Conservation (phyloP, 2,888 invertebrate species). For the Crocallis elinguaria region DNA sequence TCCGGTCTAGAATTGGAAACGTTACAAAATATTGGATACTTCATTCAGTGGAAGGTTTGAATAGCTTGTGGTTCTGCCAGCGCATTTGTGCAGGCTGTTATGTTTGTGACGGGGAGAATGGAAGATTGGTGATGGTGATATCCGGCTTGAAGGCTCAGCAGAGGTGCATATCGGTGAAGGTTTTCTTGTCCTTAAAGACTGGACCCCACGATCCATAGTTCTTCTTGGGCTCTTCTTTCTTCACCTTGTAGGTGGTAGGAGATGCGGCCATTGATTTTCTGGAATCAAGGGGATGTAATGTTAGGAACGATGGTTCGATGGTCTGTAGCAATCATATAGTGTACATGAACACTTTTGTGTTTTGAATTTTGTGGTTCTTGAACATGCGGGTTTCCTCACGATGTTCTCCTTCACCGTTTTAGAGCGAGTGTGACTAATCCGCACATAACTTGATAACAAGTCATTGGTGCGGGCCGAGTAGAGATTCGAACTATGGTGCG, state of each 20-base stretch:
- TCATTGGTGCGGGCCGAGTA: no score
- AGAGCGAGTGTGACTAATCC: no score
- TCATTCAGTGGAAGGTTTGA: not conserved
- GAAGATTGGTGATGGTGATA: conserved; percentile 44
- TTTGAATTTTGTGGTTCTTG: no score
- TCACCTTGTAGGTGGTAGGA: conserved; percentile 61
- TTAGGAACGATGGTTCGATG: not conserved
- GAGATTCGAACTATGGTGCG: no score
- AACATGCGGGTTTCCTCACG: no score
- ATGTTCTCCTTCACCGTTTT: no score
- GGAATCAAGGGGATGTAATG: conserved; percentile 38
- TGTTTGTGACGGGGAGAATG: conserved; percentile 49
- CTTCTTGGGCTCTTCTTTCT: conserved; percentile 73
- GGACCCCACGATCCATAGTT: conserved; percentile 89
- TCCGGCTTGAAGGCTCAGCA: conserved; percentile 73
- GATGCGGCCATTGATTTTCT: conserved; percentile 61
- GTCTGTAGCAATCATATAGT: no score
- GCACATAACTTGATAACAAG: no score
- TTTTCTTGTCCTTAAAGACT: conserved; percentile 89
- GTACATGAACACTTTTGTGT: no score
- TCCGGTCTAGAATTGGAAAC: no score
- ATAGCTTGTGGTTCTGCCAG: not conserved
- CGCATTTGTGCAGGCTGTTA: conserved; percentile 1
- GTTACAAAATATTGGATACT: no score
- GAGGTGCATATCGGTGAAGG: conserved; percentile 89